Evolutionary conservation across 2,113 vertebrate species (phyloP).

Genomic region (Donacobius atricapilla): DNA sequence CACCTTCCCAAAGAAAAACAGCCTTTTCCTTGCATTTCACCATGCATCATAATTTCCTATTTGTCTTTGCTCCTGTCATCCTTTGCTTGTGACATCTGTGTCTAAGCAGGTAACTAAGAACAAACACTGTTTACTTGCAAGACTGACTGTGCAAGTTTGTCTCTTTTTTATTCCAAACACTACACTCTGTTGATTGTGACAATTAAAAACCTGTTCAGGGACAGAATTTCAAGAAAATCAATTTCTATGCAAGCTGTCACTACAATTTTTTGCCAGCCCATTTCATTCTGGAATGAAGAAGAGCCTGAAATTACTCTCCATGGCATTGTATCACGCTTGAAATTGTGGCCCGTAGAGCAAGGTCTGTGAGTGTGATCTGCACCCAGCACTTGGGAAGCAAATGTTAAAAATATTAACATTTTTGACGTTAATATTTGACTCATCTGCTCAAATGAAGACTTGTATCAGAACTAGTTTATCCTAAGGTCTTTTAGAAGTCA

Average conservation of each 20-base stretch:
- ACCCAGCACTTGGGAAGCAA: not conserved
- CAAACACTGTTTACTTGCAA: not conserved
- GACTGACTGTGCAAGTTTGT: not conserved
- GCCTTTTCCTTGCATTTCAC: not conserved
- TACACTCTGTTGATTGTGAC: not conserved
- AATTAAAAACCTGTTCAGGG: conserved; percentile 26
- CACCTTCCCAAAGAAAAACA: not conserved
- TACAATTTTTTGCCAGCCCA: conserved; percentile 17
- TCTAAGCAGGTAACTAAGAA: not conserved
- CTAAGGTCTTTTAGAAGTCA: not conserved
- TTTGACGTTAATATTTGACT: not conserved
- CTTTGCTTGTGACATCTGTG: not conserved
- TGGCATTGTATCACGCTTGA: not conserved
- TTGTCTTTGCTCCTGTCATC: not conserved
- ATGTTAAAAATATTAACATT: not conserved
- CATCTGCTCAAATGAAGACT: not conserved
- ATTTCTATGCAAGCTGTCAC: conserved; percentile 17
- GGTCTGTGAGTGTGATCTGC: not conserved
- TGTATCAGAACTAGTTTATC: not conserved
- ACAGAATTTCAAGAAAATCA: conserved; percentile 29
- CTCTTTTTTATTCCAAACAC: not conserved
- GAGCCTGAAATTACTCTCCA: not conserved
- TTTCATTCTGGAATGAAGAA: conserved; percentile 37
- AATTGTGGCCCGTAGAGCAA: not conserved
- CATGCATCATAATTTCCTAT: not conserved